Conservation (phyloP, 2,797 vertebrate genomes). For the Otus scops region DNA sequence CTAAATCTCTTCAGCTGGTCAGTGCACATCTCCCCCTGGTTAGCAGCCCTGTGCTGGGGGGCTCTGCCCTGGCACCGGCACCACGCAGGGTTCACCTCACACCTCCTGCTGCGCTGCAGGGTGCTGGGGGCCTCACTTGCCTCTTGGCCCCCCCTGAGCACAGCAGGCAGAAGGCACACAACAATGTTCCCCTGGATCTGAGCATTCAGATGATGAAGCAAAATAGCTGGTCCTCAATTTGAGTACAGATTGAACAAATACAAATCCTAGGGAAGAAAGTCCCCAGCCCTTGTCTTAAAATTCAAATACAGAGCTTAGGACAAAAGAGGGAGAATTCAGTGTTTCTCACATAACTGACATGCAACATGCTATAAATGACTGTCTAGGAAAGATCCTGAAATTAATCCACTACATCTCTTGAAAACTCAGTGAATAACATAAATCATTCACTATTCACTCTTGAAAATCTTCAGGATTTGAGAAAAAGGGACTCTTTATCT, state of each 20-base stretch:
- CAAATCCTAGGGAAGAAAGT: background rate
- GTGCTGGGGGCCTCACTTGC: background rate
- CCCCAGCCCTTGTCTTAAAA: background rate
- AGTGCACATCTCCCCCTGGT: background rate
- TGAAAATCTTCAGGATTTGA: background rate
- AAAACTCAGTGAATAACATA: background rate
- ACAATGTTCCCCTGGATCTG: background rate
- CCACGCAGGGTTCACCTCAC: background rate
- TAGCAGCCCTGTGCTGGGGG: fast-evolving
- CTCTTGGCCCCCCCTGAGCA: fast-evolving
- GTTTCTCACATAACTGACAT: background rate
- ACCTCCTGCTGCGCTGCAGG: background rate
- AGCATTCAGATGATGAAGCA: background rate
- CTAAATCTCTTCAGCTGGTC: background rate
- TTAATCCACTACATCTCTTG: background rate
- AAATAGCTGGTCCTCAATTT: background rate
- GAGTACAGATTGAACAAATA: background rate
- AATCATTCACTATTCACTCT: background rate
- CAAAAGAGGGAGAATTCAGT: background rate
- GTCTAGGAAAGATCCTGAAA: background rate
- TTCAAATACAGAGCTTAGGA: background rate
- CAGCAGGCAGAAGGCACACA: background rate
- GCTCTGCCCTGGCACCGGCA: background rate
- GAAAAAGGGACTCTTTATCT: background rate
- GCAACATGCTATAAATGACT: background rate